Base-by-base conservation (phyloP, 2,888 invertebrate species). In the Hypomecis punctinalis region DNA sequence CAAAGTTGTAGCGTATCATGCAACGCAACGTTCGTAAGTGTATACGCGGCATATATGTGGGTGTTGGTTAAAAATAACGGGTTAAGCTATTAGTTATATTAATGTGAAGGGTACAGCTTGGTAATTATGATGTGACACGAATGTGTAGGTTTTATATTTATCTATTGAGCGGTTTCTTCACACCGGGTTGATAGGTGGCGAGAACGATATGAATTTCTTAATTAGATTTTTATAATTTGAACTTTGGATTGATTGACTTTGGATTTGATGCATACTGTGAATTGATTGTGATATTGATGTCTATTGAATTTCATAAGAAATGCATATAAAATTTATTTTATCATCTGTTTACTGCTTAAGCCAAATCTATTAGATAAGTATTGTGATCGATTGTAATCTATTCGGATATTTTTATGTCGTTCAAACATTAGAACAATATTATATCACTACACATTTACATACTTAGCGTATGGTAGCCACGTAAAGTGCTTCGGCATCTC, bases 21-120 rank as follows among this genome's bases (percentile, higher is more conserved):
- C 23, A 23, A 23, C 23, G 23, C 23, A 23, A 23, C 23, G 3
- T 23, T 23, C 23, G 23, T 23, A 23, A 1, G 23, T 23, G 23
- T 23, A 23, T 23, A 23, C 23, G 23, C 23, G 23, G 23, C 72
- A 80, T 76, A 78, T 71, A 69, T 69, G 77, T 77, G 79, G 78
- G 76, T 60, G 57, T 64, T 54, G 45, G 67, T 67, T 71, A 66
- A 70, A 72, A 70, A 66, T 65, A 71, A 72, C 69, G 66, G 68
- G 7, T 13, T n/a, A 23, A 23, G 51, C 62, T 47, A 67, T 68
- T 66, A 66, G 61, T 66, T 66, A 66, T 66, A 61, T 61, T 66
- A 66, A 58, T 61, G 65, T 61, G 61, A 60, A 63, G 60, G 64
- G 63, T 63, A 63, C 46, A 51, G 55, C 55, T 57, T 45, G 53